Percentiles rank a stretch among this genome's conserved stretches.
Conservation (phyloP, 2,888 invertebrate species). For the Ophion ellenae region DNA sequence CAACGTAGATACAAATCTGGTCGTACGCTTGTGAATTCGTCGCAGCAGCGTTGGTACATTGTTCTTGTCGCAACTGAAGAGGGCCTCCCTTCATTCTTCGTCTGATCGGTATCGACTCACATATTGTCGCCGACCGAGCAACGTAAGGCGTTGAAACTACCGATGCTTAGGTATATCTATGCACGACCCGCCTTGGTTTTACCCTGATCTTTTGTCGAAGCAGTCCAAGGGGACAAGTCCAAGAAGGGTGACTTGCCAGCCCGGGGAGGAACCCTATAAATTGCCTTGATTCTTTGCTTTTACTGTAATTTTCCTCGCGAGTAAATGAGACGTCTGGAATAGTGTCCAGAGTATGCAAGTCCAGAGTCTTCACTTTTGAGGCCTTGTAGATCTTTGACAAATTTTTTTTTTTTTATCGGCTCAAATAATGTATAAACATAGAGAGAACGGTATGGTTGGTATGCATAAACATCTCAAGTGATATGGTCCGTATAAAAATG, state of each 20-base stretch:
- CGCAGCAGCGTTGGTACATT: slow-evolving; percentile 36
- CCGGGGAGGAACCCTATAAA: slow-evolving; percentile 27
- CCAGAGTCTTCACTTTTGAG: neutral
- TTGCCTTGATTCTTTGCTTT: slow-evolving; percentile 30
- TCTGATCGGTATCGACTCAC: slow-evolving; percentile 55
- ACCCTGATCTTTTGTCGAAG: neutral
- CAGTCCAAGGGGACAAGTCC: slow-evolving; percentile 11
- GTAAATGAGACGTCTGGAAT: slow-evolving; percentile 33
- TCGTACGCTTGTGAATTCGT: slow-evolving; percentile 28
- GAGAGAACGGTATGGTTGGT: no score
- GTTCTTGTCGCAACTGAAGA: slow-evolving; percentile 24
- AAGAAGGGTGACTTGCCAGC: slow-evolving; percentile 40
- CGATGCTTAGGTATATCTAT: slow-evolving; percentile 13
- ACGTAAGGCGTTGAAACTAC: slow-evolving; percentile 41
- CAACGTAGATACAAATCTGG: slow-evolving; percentile 55
- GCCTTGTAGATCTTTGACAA: no score
- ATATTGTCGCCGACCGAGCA: slow-evolving; percentile 34
- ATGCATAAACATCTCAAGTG: no score
- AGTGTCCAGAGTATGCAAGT: slow-evolving; percentile 10
- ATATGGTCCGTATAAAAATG: no score
- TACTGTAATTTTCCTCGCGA: slow-evolving; percentile 3
- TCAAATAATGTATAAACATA: no score
- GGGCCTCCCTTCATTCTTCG: neutral
- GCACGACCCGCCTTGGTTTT: neutral
- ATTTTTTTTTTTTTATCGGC: no score